Evolutionary conservation across 2,797 vertebrate species (phyloP), one percentile per base, ranked within the genome.

Genomic region (Bryconaethiops microstoma): DNA sequence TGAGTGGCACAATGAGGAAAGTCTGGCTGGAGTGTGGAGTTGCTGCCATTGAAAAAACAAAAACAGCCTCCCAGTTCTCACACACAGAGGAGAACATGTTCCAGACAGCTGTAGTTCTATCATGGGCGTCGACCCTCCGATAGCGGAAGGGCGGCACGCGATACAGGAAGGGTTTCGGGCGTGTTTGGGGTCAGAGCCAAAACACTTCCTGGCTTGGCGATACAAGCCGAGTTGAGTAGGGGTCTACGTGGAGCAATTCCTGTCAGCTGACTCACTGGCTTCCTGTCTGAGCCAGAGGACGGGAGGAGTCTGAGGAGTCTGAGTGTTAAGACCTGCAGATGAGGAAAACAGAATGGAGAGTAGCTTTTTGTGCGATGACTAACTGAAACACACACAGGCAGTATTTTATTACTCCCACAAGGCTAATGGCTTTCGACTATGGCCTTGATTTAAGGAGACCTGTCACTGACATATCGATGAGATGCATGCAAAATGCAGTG

Each of bases 191-290:
- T 83, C 74, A 75, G 69, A 77, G 83, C 77, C 83, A 84, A 81
- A 80, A 83, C 76, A 68, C 80, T 81, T 87, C 81, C 84, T 86
- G 78, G 81, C 81, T 83, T 39, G 69, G 74, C 70, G 29, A 62
- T 82, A 48, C 72, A 83, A 76, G 25, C 82, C 2, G 6, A 81
- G 59, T 76, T 71, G 75, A 82, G 76, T 59, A 35, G 23, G 19
- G 25, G 55, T 67, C 76, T 78, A 59, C 68, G 73, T 81, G 74
- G 73, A 74, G 75, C 69, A 71, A 86, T 92, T 93, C 91, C 92
- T 90, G 88, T 93, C 88, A 92, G 87, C 87, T 92, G 90, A 94
- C 85, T 87, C 76, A 85, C 85, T 90, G 85, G 82, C 88, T 91
- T 92, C 91, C 90, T 88, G 83, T 59, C 54, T 83, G 74, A 82